Conservation (phyloP, 2,888 invertebrate genomes). For the Cephalotes varians region DNA sequence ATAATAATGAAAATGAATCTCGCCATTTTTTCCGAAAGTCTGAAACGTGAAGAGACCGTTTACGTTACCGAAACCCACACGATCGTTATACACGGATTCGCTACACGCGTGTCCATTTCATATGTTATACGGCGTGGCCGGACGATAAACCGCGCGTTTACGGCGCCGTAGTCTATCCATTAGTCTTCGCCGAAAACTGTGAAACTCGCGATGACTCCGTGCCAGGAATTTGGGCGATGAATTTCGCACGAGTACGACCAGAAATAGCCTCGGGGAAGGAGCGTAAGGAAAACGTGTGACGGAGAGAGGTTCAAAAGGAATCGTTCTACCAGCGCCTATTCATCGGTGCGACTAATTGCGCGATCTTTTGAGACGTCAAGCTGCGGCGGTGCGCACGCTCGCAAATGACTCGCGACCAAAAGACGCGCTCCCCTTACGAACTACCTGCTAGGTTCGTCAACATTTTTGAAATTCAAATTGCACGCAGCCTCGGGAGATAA, state of each 20-base stretch:
- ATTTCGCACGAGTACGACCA: constrained; percentile 47
- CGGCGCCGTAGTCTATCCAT: constrained; percentile 41
- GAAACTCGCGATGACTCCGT: constrained; percentile 35
- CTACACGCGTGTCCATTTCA: constrained; percentile 4
- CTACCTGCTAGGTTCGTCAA: background rate
- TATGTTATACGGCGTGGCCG: constrained; percentile 20
- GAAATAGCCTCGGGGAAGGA: constrained; percentile 34
- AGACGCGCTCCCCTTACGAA: background rate
- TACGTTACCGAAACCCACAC: background rate
- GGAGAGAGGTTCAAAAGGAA: constrained; percentile 25
- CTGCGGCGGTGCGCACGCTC: background rate
- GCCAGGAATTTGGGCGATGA: constrained; percentile 46
- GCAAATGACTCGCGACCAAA: constrained; percentile 11
- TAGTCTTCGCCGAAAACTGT: constrained; percentile 47
- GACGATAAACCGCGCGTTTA: constrained; percentile 43
- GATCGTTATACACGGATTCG: constrained; percentile 14
- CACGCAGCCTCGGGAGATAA: constrained; percentile 13
- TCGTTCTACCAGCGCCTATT: constrained; percentile 28
- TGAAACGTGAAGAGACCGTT: background rate
- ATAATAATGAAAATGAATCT: background rate
- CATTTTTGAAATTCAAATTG: constrained; percentile 44
- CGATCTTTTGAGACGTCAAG: constrained; percentile 33
- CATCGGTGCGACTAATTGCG: constrained; percentile 46
- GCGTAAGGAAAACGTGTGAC: constrained; percentile 34
- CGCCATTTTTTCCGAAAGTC: background rate